Evolutionary conservation across 2,797 vertebrate species (phyloP), one percentile per base, ranked within the genome.

Genomic region (Gymnoscopelus microlampas): DNA sequence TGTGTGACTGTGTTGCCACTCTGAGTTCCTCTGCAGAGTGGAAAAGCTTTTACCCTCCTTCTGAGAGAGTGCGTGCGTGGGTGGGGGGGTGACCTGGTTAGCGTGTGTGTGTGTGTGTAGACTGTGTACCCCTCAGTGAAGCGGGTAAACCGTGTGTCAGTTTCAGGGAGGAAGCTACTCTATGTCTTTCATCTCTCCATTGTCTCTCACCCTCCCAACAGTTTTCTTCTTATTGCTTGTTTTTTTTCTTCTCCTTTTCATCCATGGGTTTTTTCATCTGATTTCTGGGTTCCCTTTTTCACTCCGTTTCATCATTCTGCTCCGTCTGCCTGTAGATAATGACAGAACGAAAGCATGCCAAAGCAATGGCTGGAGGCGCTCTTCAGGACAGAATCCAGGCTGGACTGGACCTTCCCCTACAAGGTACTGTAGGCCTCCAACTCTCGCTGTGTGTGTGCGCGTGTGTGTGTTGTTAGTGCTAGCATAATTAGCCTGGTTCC

Each of bases 331-430:
- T 77, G 32, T 79, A 99, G 98, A 99, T 99, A 91, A 99, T 99
- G 98, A 95, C 98, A 0, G 97, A 98, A 87, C 89, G 97, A 89
- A 99, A 97, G 94, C 96, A 95, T 88, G 96, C 97, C 91, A 98
- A 97, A 96, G 96, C 97, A 44, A 91, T 96, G 92, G 96, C 96
- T 81, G 95, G 96, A 85, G 94, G 94, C 70, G 95, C 96, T 1
- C 89, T 96, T 53, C 97, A 96, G 60, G 96, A 94, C 74, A 88
- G 93, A 79, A 91, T 91, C 83, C 93, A 94, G 81, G 82, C 93
- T 55, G 96, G 93, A 73, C 93, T 97, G 0, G 96, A 98, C 47
- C 95, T 98, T 63, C 98, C 98, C 56, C 87, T 99, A 84, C 97
- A 98, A 96, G 98, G 97, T 98, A 44, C 39, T 10, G 39, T 44